phyloP scores from a whole-genome alignment of 2,113 vertebrate species.

The Salvator merianae region DNA sequence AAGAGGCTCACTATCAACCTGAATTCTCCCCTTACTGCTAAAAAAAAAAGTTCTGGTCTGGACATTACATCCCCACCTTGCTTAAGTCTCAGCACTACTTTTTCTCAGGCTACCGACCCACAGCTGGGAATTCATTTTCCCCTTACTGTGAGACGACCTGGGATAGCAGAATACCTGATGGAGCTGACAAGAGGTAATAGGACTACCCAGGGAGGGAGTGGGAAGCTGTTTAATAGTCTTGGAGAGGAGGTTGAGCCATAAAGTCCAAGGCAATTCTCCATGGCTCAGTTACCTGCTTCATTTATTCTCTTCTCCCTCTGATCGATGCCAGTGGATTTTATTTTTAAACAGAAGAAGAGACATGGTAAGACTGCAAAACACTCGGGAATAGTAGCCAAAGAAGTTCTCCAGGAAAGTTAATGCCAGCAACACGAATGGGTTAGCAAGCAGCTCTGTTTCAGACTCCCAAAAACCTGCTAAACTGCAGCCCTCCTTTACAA shows the following conservation, averaged over 20 bases:
- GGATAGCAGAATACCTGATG: background rate
- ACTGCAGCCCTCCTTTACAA: background rate
- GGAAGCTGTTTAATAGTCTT: slow-evolving; percentile 16
- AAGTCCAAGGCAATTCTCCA: slow-evolving; percentile 39
- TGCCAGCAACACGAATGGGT: background rate
- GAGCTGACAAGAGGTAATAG: background rate
- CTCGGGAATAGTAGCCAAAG: background rate
- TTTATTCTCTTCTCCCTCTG: slow-evolving; percentile 33
- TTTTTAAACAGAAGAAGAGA: slow-evolving; percentile 17
- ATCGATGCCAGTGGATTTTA: slow-evolving; percentile 30
- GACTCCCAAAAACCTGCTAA: background rate
- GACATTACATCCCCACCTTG: too few relatives aligned
- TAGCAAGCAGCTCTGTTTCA: background rate
- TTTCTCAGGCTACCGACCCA: background rate
- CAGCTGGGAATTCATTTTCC: background rate
- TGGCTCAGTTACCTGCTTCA: slow-evolving; percentile 39
- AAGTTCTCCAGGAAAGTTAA: background rate
- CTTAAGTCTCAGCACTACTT: background rate
- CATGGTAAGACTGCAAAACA: slow-evolving; percentile 32
- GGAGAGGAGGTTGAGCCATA: slow-evolving; percentile 12
- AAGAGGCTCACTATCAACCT: too few relatives aligned
- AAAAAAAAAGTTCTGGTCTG: background rate
- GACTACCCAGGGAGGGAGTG: background rate
- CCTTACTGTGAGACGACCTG: background rate
- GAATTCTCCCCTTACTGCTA: background rate